Base-by-base conservation (phyloP, 2,797 vertebrate species). In the Hephaestus fuliginosus region DNA sequence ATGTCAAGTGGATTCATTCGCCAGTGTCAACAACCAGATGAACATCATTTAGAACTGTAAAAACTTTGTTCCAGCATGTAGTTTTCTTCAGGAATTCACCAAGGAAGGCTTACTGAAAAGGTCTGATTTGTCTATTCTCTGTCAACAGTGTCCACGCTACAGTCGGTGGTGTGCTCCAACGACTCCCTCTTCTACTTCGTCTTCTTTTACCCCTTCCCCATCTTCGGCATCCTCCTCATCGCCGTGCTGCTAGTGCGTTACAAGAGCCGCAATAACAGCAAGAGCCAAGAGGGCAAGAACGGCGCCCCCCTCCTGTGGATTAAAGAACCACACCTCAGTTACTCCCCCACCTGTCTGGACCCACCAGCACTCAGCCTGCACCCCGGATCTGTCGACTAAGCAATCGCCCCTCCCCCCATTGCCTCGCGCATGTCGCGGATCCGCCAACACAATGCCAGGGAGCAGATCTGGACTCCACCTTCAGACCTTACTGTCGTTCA, bases 181-280 rank as follows among this genome's bases (percentile, higher is more conserved):
- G 96, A 97, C 0, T 97, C 98, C 0, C 97, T 99, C 80, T 99
- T 99, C 96, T 99, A 99, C 95, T 98, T 99, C 0, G 95, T 99
- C 85, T 99, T 99, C 95, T 99, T 99, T 87, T 99, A 99, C 93
- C 98, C 98, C 0, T 99, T 99, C 93, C 98, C 98, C 81, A 98
- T 99, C 91, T 99, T 99, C 0, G 98, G 97, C 83, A 96, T 98
- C 93, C 97, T 99, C 62, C 96, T 99, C 94, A 98, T 99, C 89
- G 96, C 98, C 18, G 94, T 99, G 91, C 95, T 99, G 72, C 92
- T 98, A 18, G 97, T 99, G 75, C 97, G 98, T 84, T 99, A 97
- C 96, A 98, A 97, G 94, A 96, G 97, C 88, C 97, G 98, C 63
- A 96, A 93, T 94, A 96, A 96, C 93, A 96, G 95, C 95, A 99